phyloP scores from a whole-genome alignment of 2,888 invertebrate genomes.

The Arrhopalites spinosus region DNA sequence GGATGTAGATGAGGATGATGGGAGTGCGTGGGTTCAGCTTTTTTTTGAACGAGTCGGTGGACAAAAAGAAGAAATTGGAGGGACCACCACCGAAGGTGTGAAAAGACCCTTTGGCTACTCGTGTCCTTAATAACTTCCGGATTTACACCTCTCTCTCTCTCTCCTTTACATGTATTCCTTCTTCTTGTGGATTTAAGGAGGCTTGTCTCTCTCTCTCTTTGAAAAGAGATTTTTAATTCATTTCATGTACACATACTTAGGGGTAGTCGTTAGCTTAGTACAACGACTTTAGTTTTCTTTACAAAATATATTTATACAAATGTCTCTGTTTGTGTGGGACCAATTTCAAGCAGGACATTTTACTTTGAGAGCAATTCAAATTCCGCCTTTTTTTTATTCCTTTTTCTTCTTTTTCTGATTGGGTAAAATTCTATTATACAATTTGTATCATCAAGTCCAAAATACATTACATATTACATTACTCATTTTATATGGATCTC shows the following conservation, averaged over 20 bases:
- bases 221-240: background rate
- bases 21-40: too few species aligned
- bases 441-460: too few species aligned
- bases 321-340: background rate
- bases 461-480: background rate
- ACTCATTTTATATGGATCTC: background rate
- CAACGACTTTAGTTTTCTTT: background rate
- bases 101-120: slow-evolving; percentile 14
- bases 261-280: background rate
- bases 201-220: slow-evolving; percentile 5
- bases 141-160: slow-evolving; percentile 3
- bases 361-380: background rate
- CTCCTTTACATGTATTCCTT: background rate
- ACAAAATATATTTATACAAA: background rate
- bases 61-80: slow-evolving; percentile 15
- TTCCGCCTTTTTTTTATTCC: background rate
- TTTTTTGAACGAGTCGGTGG: background rate
- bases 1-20: too few species aligned
- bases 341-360: background rate
- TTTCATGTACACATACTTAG: background rate
- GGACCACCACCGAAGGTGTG: slow-evolving; percentile 13
- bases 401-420: too few species aligned
- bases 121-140: slow-evolving; percentile 33
- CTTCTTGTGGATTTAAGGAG: slow-evolving; percentile 4
- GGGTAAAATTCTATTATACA: too few species aligned